Evolutionary conservation across 2,797 vertebrate species (phyloP).

Genomic region (Triplophysa yarkandensis): DNA sequence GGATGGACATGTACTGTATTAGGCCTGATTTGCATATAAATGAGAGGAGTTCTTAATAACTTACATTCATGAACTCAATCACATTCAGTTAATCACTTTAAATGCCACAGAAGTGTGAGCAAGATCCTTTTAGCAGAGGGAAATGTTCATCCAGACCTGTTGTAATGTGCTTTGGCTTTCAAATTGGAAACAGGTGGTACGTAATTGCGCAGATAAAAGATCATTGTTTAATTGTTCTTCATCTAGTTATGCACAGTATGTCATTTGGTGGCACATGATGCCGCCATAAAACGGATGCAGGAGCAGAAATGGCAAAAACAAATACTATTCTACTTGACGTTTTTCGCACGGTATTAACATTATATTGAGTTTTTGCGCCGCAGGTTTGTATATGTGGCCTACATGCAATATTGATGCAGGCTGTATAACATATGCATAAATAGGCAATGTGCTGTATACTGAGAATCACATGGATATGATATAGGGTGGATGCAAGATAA

Average conservation of each 20-base stretch:
- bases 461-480: slow-evolving; percentile 9
- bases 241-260: slow-evolving; percentile 49
- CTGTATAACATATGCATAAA: slow-evolving; percentile 7
- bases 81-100: slow-evolving; percentile 22
- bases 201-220: slow-evolving; percentile 51
- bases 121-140: slow-evolving; percentile 4
- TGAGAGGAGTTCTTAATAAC: background rate
- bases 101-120: slow-evolving; percentile 14
- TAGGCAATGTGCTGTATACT: background rate
- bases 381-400: slow-evolving; percentile 6
- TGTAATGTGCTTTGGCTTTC: slow-evolving; percentile 32
- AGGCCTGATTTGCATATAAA: background rate
- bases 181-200: slow-evolving; percentile 54
- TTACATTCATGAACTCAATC: background rate
- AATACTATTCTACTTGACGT: background rate
- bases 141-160: slow-evolving; percentile 2
- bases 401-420: slow-evolving; percentile 7
- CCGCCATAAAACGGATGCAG: slow-evolving; percentile 25
- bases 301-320: slow-evolving; percentile 21
- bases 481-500: slow-evolving; percentile 20
- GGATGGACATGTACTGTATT: background rate
- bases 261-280: slow-evolving; percentile 46
- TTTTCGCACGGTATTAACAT: slow-evolving; percentile 1
- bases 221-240: slow-evolving; percentile 53
- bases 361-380: background rate